Conservation (phyloP, 2,113 vertebrate species). For the Thinocorus orbignyianus region DNA sequence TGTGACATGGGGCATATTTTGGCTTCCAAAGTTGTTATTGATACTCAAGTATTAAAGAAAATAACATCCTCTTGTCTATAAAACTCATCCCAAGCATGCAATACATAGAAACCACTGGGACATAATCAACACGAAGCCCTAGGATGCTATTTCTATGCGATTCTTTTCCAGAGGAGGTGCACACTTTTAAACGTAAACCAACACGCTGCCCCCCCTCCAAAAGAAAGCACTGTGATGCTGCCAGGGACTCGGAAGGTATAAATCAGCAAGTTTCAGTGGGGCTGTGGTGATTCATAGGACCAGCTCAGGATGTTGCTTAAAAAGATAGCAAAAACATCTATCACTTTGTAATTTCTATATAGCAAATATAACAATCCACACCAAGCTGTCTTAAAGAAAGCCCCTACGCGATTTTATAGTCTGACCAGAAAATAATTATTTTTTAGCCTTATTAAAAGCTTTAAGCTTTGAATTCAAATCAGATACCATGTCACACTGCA, state of each 20-base stretch:
- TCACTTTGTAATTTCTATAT: background rate
- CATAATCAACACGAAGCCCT: background rate
- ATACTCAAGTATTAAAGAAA: background rate
- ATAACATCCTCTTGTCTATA: background rate
- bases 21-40: background rate
- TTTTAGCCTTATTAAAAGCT: background rate
- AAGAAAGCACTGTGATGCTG: fast-evolving
- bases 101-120: fast-evolving
- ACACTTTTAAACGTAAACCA: background rate
- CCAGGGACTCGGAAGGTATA: background rate
- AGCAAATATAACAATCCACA: background rate
- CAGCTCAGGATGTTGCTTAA: background rate
- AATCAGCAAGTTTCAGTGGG: background rate
- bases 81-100: background rate
- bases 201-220: too few relatives aligned
- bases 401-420: fast-evolving
- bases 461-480: background rate
- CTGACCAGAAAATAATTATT: background rate
- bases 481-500: background rate
- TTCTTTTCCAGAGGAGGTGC: background rate
- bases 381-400: background rate
- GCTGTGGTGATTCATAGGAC: background rate
- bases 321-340: background rate
- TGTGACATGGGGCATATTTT: background rate
- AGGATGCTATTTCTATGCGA: background rate